Percentiles rank a stretch among this genome's conserved stretches.
Conservation (phyloP, 2,888 invertebrate species). For the Eugnorisma glareosa region DNA sequence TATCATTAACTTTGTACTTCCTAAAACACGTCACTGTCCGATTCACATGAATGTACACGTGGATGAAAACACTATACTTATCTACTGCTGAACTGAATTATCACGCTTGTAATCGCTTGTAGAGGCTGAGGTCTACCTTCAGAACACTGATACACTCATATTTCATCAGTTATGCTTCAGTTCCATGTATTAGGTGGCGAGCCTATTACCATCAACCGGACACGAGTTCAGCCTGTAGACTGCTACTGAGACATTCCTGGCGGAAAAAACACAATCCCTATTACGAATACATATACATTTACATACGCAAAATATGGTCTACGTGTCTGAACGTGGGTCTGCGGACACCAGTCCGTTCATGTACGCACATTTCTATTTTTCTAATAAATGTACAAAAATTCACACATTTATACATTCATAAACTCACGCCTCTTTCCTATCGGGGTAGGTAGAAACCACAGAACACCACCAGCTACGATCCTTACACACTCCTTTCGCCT, state of each 20-base stretch:
- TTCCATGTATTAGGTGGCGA: neutral
- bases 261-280: neutral
- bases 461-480: too few species aligned
- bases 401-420: too few species aligned
- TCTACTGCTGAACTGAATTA: neutral
- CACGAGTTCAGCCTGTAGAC: neutral
- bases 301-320: neutral
- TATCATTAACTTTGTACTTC: slow-evolving; percentile 14
- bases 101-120: too few species aligned
- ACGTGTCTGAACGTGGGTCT: neutral
- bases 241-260: neutral
- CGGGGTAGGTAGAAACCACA: too few species aligned
- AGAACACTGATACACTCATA: neutral
- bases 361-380: neutral
- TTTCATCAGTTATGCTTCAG: neutral
- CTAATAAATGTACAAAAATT: neutral
- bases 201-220: neutral
- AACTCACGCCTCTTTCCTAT: too few species aligned
- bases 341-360: neutral
- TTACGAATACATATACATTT: neutral
- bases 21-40: neutral
- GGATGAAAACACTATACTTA: neutral
- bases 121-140: neutral
- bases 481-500: too few species aligned
- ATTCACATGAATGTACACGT: neutral